Evolutionary conservation across 1,140 invertebrate genomes (phyloP), one percentile per base, ranked within the genome.

Genomic region (Pinna nobilis): DNA sequence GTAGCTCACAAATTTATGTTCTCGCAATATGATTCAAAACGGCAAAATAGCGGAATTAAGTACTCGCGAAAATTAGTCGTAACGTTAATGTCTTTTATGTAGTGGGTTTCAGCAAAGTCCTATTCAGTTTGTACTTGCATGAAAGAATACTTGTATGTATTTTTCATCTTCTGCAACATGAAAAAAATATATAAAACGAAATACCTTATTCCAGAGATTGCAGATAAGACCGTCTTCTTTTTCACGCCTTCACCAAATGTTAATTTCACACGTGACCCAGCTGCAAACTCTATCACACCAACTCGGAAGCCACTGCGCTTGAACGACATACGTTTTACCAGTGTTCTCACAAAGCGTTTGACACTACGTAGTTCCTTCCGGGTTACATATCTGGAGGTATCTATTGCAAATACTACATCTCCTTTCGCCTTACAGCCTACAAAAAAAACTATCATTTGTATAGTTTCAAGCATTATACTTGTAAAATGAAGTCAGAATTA

Each of bases 321-420:
- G 63, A 85, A 85, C 18, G 75, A 66, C 79, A 86, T 76, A 13
- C 80, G 57, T 60, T 81, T 81, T 35, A 85, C 76, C 2, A 82
- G 51, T 15, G 74, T 66, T 9, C 80, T 65, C 3, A 85, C 23
- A 60, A 85, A 84, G 3, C 76, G 53, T 57, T 81, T 82, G 15
- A 85, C 76, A 25, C 73, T 55, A n/a, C 82, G 66, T n/a, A 86
- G 63, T 11, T 82, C 79, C 28, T 44, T 74, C 18, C 81, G 71
- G 28, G 67, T 68, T 18, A 82, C 80, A 70, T 85, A 85, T 33
- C 83, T 74, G 23, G 84, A 85, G 3, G 80, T 71, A 53, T 86
- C 85, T 7, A 86, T 75, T 39, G 79, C 78, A 73, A 86, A 85
- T n/a, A 83, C 79, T n/a, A 86, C 76, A 66, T 86, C 85, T 33